Evolutionary conservation across 2,797 vertebrate genomes (phyloP).

Genomic region (Pseudochaenichthys georgianus): DNA sequence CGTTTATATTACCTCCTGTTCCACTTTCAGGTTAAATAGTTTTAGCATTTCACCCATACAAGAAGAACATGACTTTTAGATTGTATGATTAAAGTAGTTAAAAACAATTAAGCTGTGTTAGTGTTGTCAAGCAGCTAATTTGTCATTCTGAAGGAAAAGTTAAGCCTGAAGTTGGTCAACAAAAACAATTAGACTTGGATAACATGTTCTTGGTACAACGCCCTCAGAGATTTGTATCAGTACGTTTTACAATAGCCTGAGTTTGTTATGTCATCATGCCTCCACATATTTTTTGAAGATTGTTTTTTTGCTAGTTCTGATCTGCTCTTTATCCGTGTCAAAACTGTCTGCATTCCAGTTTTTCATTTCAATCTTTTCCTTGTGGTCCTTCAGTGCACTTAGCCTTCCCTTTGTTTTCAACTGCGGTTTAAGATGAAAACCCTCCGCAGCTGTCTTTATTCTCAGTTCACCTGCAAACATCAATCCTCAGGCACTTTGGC

Average conservation of each 20-base stretch:
- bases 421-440: slow-evolving; percentile 38
- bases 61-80: neutral
- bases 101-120: neutral
- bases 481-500: slow-evolving; percentile 19
- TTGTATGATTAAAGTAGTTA: neutral
- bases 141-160: neutral
- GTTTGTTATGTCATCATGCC: neutral
- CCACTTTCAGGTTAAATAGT: neutral
- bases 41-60: neutral
- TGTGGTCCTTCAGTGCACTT: slow-evolving; percentile 30
- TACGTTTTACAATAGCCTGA: neutral
- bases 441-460: slow-evolving; percentile 2
- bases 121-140: neutral
- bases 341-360: slow-evolving; percentile 38
- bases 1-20: neutral
- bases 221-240: neutral
- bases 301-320: slow-evolving; percentile 42
- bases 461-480: slow-evolving; percentile 23
- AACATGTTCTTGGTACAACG: too few relatives aligned
- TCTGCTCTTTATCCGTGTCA: slow-evolving; percentile 44
- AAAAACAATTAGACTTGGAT: neutral
- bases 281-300: slow-evolving; percentile 22
- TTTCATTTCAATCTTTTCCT: slow-evolving; percentile 51
- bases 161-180: too few relatives aligned
- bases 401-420: slow-evolving; percentile 45